Conservation (phyloP, 2,888 invertebrate species). For the Phrixothrix hirtus region DNA sequence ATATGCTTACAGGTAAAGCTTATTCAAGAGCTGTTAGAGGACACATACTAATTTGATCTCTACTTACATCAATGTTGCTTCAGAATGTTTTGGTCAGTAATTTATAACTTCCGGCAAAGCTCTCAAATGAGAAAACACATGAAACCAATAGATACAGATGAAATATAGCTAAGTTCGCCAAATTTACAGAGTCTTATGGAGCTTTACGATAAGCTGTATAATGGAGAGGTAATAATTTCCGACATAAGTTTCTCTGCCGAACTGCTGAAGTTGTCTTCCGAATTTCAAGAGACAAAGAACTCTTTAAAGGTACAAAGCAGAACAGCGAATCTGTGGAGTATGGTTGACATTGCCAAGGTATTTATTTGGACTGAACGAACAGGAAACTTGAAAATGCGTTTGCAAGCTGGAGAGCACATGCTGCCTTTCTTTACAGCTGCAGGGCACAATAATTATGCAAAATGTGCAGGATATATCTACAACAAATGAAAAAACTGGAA, state of each 20-base stretch:
- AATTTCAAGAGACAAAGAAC: constrained; percentile 1
- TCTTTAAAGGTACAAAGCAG: constrained; percentile 1
- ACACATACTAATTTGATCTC: constrained; percentile 2
- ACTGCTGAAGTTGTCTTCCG: constrained; percentile 1
- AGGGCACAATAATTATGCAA: too few relatives aligned
- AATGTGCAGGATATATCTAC: too few relatives aligned
- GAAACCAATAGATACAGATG: constrained; percentile 3
- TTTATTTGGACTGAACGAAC: too few relatives aligned
- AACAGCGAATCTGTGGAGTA: too few relatives aligned
- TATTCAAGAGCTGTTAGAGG: constrained; percentile 7
- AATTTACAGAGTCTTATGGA: too few relatives aligned
- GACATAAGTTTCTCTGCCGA: too few relatives aligned
- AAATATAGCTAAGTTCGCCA: neutral
- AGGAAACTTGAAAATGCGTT: too few relatives aligned
- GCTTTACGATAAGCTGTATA: constrained; percentile 1
- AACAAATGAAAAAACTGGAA: too few relatives aligned
- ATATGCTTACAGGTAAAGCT: constrained; percentile 5
- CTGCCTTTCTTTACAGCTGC: too few relatives aligned
- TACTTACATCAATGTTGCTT: constrained; percentile 4
- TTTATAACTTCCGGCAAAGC: constrained; percentile 2
- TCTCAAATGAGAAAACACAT: neutral
- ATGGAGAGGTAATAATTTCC: constrained; percentile 2
- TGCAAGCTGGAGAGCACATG: too few relatives aligned
- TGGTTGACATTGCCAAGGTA: too few relatives aligned
- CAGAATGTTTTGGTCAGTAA: constrained; percentile 1